Evolutionary conservation across 2,888 invertebrate species (phyloP).

Genomic region (Agrochola lychnidis): DNA sequence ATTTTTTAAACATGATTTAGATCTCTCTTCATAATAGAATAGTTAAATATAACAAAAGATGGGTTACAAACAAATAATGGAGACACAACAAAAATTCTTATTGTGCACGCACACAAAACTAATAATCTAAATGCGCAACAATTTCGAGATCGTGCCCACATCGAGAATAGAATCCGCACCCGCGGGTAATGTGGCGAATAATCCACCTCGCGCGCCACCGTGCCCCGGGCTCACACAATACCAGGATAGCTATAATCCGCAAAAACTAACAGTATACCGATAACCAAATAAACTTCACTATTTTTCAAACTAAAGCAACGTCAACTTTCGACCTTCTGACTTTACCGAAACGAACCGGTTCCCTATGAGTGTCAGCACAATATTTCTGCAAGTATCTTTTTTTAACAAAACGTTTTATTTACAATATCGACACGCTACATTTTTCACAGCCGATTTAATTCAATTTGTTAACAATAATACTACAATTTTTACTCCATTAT

Average conservation of each 20-base stretch:
- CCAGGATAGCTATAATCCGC: slow-evolving; percentile 83
- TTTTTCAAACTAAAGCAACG: slow-evolving; percentile 36
- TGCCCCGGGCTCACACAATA: slow-evolving; percentile 72
- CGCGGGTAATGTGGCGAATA: slow-evolving; percentile 86
- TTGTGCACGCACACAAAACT: slow-evolving; percentile 60
- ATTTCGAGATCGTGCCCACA: slow-evolving; percentile 81
- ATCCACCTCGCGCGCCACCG: slow-evolving; percentile 86
- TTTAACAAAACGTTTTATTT: slow-evolving; percentile 69
- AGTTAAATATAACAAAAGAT: slow-evolving; percentile 9
- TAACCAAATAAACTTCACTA: slow-evolving; percentile 55
- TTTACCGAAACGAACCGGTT: slow-evolving; percentile 17
- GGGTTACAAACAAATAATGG: slow-evolving; percentile 36
- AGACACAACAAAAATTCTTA: slow-evolving; percentile 45
- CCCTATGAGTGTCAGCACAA: slow-evolving; percentile 23
- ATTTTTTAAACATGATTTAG: neutral
- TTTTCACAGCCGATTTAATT: slow-evolving; percentile 83
- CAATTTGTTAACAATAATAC: slow-evolving; percentile 85
- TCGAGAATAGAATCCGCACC: slow-evolving; percentile 77
- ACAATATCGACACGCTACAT: slow-evolving; percentile 74
- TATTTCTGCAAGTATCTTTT: slow-evolving; percentile 55
- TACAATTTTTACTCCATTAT: slow-evolving; percentile 78
- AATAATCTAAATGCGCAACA: slow-evolving; percentile 85
- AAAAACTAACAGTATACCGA: slow-evolving; percentile 83
- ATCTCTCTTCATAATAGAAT: neutral
- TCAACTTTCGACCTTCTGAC: slow-evolving; percentile 60